Base-by-base conservation (phyloP, 2,888 invertebrate species). In the Chrysopilus asiliformis region DNA sequence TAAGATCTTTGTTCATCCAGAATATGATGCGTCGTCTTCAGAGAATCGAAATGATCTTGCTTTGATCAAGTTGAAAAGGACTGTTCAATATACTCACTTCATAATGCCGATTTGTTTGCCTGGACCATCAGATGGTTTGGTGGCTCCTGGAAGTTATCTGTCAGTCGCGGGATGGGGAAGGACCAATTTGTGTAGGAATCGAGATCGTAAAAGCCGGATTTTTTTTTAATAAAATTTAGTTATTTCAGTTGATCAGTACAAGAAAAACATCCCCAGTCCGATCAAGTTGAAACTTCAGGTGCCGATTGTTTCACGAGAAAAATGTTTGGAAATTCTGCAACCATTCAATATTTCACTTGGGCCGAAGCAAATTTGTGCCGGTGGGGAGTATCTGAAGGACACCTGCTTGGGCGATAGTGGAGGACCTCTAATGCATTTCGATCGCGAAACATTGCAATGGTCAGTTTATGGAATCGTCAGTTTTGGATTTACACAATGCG, bases 331-430 rank as follows among this genome's bases (percentile, higher is more conserved):
- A 24, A 67, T 72, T 31, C 72, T 75, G 47, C 54, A 56, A 9
- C 47, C 53, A 1, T 56, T 69, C 4, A 66, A 66, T 1, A 67
- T 74, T 0, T 51, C 53, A 2, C 52, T 77, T 19, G 65, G 65
- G 0, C 60, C 68, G 0, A 67, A 64, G 13, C 78, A 79, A 49
- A 50, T 82, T 1, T 83, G 82, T 49, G 80, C 79, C 8, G 83
- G 83, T 3, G 79, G 83, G 1, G 66, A 67, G 24, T 68, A 64
- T 37, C 69, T 71, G 4, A 68, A 75, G 48, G 84, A 84, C 50
- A 75, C 82, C 0, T 85, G 84, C 49, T 68, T 65, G 12, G 83
- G 83, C 0, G 63, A 62, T 31, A 59, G 80, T 1, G 84, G 84
- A 1, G 82, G 82, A 4, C 82, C 84, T 0, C 58, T 84, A 4